These are phyloP conservation scores for Agapetus fuscipes DNA, from an alignment of 2,888 invertebrate species.

Conservation along the genomic window DNA sequence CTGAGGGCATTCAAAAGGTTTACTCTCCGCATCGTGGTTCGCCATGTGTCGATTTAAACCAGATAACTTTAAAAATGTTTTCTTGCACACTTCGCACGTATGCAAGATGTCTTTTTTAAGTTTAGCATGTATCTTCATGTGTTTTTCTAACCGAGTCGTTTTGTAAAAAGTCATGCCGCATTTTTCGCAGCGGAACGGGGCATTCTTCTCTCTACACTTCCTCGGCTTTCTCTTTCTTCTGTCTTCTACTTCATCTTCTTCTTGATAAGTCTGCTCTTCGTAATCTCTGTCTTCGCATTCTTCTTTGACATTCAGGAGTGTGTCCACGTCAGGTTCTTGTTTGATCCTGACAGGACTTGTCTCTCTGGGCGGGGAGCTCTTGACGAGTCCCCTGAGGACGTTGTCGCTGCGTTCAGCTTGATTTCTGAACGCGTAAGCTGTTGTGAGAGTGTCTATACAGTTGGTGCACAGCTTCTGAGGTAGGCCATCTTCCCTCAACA, in stretches of 20 bases:
- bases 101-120: slow-evolving; percentile 21
- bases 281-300: slow-evolving; percentile 20
- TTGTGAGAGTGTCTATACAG: slow-evolving; percentile 42
- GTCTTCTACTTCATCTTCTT: slow-evolving; percentile 11
- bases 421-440: slow-evolving; percentile 39
- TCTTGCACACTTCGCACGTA: slow-evolving; percentile 30
- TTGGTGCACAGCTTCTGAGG: slow-evolving; percentile 49
- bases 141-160: slow-evolving; percentile 38
- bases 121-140: slow-evolving; percentile 34
- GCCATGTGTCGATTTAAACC: slow-evolving; percentile 32
- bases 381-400: slow-evolving; percentile 28
- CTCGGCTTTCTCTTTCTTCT: slow-evolving; percentile 23
- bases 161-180: slow-evolving; percentile 40
- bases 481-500: slow-evolving; percentile 43
- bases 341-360: slow-evolving; percentile 19
- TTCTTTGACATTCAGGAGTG: slow-evolving; percentile 23
- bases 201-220: slow-evolving; percentile 19
- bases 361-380: slow-evolving; percentile 17
- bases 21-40: slow-evolving; percentile 27
- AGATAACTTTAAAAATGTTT: slow-evolving; percentile 28
- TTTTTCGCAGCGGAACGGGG: slow-evolving; percentile 29
- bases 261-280: slow-evolving; percentile 11
- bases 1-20: slow-evolving; percentile 26
- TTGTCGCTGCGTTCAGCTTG: slow-evolving; percentile 37
- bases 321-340: slow-evolving; percentile 21